These are phyloP conservation scores for Novumbra hubbsi DNA, from an alignment of 2,797 vertebrate species.

Conservation along the genomic window DNA sequence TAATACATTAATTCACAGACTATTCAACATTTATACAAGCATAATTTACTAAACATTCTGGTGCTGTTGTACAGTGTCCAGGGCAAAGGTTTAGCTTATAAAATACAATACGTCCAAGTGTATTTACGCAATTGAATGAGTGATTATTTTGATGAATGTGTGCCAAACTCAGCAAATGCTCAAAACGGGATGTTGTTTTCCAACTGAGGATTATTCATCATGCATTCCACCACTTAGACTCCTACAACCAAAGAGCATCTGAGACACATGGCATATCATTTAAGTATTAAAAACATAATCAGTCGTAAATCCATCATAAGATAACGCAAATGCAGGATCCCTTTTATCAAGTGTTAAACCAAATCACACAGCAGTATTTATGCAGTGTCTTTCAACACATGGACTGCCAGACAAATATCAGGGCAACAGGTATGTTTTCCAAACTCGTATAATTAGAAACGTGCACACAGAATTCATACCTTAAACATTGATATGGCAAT, in stretches of 20 bases:
- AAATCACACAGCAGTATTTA: no score
- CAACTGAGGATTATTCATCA: no score
- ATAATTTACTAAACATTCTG: slow-evolving; percentile 29
- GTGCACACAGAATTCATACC: no score
- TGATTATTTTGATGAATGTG: background rate
- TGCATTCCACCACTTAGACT: background rate
- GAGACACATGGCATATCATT: background rate
- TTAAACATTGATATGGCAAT: no score
- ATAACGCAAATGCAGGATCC: background rate
- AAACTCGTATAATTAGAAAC: no score
- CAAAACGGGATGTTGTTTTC: background rate
- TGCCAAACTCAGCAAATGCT: slow-evolving; percentile 1
- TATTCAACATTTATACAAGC: slow-evolving; percentile 33
- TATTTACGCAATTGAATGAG: background rate
- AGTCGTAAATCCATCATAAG: background rate
- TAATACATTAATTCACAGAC: slow-evolving; percentile 38
- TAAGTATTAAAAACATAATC: background rate
- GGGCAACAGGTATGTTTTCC: no score
- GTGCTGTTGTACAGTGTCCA: slow-evolving; percentile 36
- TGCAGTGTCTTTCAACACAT: no score
- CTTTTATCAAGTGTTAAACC: background rate
- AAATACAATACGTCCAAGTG: background rate
- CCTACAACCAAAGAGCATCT: slow-evolving; percentile 12
- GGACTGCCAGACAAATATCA: no score
- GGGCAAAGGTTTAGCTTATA: background rate